Evolutionary conservation across 2,113 vertebrate species (phyloP).

Genomic region (Orcinus orca): DNA sequence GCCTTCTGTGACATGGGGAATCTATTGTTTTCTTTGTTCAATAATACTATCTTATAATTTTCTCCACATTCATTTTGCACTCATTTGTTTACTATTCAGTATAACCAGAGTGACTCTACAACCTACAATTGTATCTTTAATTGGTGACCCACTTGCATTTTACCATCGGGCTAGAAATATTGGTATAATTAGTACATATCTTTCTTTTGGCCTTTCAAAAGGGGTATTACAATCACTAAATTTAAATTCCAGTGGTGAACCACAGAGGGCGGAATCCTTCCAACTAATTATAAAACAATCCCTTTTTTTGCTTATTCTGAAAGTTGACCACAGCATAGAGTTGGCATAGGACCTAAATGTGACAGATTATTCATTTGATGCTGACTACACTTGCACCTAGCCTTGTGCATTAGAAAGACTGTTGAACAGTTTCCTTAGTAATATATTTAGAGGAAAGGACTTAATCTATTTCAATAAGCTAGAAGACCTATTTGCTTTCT

Average conservation of each 20-base stretch:
- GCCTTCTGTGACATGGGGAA: neutral
- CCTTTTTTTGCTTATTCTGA: conserved; percentile 42
- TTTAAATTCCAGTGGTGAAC: conserved; percentile 69
- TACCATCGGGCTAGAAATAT: conserved; percentile 58
- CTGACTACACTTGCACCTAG: neutral
- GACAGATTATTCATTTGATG: conserved; percentile 3
- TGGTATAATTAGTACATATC: conserved; percentile 62
- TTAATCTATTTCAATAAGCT: neutral
- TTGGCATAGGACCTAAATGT: neutral
- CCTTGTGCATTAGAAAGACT: neutral
- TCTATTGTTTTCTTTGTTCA: neutral
- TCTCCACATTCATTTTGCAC: neutral
- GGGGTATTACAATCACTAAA: conserved; percentile 62
- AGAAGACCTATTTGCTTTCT: neutral
- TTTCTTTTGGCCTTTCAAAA: conserved; percentile 67
- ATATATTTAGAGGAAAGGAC: neutral
- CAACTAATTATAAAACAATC: conserved; percentile 70
- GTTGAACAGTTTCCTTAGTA: neutral
- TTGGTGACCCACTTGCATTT: conserved; percentile 37
- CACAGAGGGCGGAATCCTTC: conserved; percentile 58
- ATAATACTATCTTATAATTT: neutral
- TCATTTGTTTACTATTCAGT: neutral
- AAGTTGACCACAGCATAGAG: neutral
- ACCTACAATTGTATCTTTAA: conserved; percentile 3
- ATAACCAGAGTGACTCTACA: neutral